A percentile compares a stretch with the other conserved stretches of the same genome.
Evolutionary conservation across 2,113 vertebrate genomes (phyloP).

Genomic region (Egretta garzetta): DNA sequence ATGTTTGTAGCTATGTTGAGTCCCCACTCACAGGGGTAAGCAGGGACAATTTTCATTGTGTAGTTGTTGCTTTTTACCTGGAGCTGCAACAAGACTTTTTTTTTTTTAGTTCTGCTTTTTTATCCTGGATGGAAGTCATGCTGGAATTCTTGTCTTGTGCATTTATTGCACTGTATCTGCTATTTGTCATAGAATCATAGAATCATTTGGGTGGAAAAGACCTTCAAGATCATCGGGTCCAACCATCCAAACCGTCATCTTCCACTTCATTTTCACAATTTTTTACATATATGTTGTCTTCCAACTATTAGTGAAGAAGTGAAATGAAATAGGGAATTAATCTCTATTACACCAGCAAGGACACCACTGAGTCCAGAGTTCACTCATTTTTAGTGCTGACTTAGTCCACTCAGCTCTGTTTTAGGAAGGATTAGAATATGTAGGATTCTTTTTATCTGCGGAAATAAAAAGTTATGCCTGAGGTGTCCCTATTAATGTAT

Average conservation of each 20-base stretch:
- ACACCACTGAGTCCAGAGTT: not conserved
- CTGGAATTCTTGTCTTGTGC: not conserved
- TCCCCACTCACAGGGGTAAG: not conserved
- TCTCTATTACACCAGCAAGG: rapidly evolving
- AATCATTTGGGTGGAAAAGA: no score
- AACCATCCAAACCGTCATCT: not conserved
- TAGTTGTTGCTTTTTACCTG: not conserved
- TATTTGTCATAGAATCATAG: not conserved
- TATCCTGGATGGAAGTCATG: not conserved
- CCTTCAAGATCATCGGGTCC: no score
- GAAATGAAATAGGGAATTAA: not conserved
- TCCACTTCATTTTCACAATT: not conserved
- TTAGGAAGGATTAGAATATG: not conserved
- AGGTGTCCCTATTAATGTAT: not conserved
- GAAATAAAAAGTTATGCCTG: not conserved
- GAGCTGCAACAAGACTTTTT: not conserved
- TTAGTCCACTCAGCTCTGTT: not conserved
- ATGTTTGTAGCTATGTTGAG: rapidly evolving
- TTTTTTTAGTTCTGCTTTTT: not conserved
- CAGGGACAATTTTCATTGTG: not conserved
- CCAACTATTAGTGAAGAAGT: not conserved
- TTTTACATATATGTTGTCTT: not conserved
- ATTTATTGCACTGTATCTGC: not conserved
- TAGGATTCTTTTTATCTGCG: not conserved
- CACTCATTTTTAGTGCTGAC: not conserved